Percentiles rank a stretch among this genome's conserved stretches.
These are phyloP conservation scores for Microcebus ravelobensis DNA, from an alignment of 2,113 vertebrate species.

Conservation along the genomic window DNA sequence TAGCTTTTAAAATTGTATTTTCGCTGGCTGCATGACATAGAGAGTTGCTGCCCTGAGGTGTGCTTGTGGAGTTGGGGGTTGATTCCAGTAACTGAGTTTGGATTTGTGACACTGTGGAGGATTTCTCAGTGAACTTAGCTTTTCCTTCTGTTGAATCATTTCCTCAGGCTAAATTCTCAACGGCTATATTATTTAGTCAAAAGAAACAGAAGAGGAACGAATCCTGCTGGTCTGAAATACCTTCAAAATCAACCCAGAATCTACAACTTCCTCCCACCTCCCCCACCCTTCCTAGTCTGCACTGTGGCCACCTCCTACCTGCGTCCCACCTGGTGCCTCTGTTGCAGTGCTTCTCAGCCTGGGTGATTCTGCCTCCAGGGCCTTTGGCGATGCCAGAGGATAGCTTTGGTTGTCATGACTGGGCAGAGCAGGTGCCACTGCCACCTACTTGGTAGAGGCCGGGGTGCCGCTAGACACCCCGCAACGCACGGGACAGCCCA, in stretches of 20 bases:
- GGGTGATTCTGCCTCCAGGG: not conserved
- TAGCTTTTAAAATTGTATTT: not conserved
- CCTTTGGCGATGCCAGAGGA: not conserved
- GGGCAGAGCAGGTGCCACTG: not conserved
- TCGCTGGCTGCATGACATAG: not conserved
- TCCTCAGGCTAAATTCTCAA: not conserved
- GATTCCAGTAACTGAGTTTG: not conserved
- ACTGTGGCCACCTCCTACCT: accelerated
- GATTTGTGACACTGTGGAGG: not conserved
- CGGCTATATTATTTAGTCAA: not conserved
- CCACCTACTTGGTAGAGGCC: not conserved
- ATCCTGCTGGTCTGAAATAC: not conserved
- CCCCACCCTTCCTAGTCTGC: not conserved
- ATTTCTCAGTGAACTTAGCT: not conserved
- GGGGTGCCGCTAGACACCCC: not conserved
- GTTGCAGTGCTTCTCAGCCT: not conserved
- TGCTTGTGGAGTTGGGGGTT: not conserved
- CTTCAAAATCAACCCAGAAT: not conserved
- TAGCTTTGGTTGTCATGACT: not conserved
- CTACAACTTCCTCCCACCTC: not conserved
- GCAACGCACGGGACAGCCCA: too few species aligned
- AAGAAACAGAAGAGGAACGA: not conserved
- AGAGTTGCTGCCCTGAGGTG: not conserved
- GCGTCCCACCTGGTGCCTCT: accelerated
- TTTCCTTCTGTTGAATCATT: not conserved